These are phyloP conservation scores for Mustela lutreola DNA, from an alignment of 2,113 vertebrate genomes.

Conservation along the genomic window DNA sequence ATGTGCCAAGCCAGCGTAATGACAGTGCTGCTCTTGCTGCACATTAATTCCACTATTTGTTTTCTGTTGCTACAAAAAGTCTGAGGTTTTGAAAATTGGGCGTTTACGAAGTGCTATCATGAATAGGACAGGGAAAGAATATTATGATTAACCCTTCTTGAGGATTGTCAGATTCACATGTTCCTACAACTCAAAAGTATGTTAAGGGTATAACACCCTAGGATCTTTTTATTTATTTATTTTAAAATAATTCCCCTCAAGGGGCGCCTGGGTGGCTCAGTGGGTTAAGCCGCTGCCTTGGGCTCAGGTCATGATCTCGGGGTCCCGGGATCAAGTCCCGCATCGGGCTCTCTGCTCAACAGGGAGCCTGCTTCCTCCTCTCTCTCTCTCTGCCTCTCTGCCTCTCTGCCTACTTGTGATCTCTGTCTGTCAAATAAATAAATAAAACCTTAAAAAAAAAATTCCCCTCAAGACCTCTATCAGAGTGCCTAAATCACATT, in stretches of 20 bases:
- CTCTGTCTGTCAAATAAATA: too few species aligned
- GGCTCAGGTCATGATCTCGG: too few species aligned
- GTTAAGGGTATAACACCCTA: neutral
- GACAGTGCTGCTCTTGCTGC: neutral
- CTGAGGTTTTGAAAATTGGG: neutral
- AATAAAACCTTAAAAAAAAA: neutral
- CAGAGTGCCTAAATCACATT: neutral
- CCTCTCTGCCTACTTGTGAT: too few species aligned
- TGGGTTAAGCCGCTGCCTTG: too few species aligned
- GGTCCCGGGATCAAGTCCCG: too few species aligned
- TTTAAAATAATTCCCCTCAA: neutral
- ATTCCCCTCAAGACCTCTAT: neutral
- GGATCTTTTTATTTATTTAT: neutral
- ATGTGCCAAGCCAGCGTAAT: neutral
- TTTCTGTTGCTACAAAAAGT: neutral
- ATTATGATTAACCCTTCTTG: neutral
- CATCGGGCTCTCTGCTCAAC: too few species aligned
- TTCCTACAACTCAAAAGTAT: neutral
- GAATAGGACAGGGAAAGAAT: neutral
- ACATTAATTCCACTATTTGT: neutral
- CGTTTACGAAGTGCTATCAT: neutral
- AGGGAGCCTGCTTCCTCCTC: too few species aligned
- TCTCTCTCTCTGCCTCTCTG: too few species aligned
- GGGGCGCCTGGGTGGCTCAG: too few species aligned
- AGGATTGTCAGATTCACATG: neutral